Conservation (phyloP, 2,113 vertebrate species). For the Lamprotornis superbus region DNA sequence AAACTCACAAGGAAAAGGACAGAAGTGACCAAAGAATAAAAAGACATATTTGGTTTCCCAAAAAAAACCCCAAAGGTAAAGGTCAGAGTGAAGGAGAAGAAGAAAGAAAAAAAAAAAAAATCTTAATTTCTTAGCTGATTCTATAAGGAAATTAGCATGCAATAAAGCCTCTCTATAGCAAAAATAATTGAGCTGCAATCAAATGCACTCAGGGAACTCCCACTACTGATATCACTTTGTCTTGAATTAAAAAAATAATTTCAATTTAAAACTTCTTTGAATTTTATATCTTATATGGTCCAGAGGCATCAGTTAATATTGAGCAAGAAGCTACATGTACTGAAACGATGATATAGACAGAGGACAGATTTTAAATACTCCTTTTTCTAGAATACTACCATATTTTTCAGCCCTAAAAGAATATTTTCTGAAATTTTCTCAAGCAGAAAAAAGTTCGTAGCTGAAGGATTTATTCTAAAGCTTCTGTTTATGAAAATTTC, state of each 20-base stretch:
- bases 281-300: not conserved
- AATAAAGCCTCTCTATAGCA: not conserved
- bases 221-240: not conserved
- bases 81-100: not conserved
- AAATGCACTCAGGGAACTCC: not conserved
- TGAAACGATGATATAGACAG: not conserved
- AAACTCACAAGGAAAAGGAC: not conserved
- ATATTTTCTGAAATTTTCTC: not conserved
- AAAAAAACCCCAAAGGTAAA: not conserved
- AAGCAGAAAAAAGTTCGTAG: not conserved
- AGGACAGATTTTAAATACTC: not conserved
- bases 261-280: not conserved
- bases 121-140: not conserved
- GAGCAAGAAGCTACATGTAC: not conserved
- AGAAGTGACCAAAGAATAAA: not conserved
- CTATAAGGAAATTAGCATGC: not conserved
- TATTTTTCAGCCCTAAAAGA: not conserved
- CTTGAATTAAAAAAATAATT: not conserved
- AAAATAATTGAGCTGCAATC: not conserved
- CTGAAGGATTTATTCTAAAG: not conserved
- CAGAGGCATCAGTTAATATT: not conserved
- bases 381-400: not conserved
- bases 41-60: not conserved
- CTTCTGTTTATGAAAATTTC: slow-evolving; percentile 13
- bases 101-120: not conserved